Conservation (phyloP, 2,888 invertebrate species). For the Leucozona laternaria region DNA sequence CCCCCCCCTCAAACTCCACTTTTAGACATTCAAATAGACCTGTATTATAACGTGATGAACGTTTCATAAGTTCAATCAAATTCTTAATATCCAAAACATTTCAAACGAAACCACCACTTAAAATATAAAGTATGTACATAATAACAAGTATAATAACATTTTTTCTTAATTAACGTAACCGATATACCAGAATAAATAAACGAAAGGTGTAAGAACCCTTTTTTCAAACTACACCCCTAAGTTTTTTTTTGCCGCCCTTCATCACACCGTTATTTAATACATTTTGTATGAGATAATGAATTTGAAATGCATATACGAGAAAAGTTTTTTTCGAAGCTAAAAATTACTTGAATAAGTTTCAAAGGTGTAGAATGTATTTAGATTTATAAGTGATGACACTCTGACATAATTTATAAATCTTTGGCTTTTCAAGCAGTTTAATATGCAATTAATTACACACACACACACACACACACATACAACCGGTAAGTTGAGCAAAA, state of each 20-base stretch:
- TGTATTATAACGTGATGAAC: no score
- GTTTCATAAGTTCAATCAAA: no score
- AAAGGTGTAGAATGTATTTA: neutral
- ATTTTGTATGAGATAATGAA: neutral
- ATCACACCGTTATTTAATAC: neutral
- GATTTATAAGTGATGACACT: neutral
- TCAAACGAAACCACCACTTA: neutral
- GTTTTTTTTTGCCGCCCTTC: neutral
- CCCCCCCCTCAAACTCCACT: no score
- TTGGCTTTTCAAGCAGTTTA: neutral
- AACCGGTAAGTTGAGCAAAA: neutral
- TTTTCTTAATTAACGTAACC: neutral
- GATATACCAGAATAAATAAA: neutral
- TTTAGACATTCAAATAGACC: no score
- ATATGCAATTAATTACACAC: neutral
- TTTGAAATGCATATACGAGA: neutral
- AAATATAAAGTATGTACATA: neutral
- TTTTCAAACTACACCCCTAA: neutral
- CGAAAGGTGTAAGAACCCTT: neutral
- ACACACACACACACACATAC: neutral
- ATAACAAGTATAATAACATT: neutral
- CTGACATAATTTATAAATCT: neutral
- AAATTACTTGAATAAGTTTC: neutral
- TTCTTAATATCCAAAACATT: neutral
- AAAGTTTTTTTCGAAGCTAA: neutral